Evolutionary conservation across 2,113 vertebrate genomes (phyloP).

Genomic region (rabbit (Oryctolagus cuniculus)): DNA sequence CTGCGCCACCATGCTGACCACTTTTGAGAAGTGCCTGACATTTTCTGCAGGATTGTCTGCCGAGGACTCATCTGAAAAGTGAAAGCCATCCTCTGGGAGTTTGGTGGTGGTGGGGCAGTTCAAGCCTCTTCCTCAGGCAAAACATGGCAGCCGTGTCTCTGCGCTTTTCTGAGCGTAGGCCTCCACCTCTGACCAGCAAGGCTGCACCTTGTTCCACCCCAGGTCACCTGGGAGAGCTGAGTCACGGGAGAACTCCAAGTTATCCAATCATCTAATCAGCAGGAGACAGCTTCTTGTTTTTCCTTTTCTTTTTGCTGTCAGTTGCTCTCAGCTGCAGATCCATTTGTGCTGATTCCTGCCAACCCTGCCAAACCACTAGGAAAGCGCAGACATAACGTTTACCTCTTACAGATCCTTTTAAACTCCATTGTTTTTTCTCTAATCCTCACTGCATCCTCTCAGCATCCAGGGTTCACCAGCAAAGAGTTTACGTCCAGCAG

Average conservation of each 20-base stretch:
- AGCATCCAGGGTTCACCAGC: not conserved
- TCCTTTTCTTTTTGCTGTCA: not conserved
- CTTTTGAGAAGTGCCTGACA: not conserved
- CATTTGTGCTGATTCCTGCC: not conserved
- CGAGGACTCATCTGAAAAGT: not conserved
- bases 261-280: too few relatives aligned
- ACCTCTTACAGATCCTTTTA: not conserved
- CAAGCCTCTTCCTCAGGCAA: not conserved
- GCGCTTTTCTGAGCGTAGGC: too few relatives aligned
- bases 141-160: not conserved
- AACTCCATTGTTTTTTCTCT: not conserved
- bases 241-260: not conserved
- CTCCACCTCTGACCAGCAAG: not conserved
- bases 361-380: not conserved
- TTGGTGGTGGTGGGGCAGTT: not conserved
- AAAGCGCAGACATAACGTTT: not conserved
- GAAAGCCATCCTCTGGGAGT: not conserved
- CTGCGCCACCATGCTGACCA: too few relatives aligned
- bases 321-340: not conserved
- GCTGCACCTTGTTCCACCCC: not conserved
- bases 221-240: not conserved
- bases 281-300: not conserved
- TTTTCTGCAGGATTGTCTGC: not conserved
- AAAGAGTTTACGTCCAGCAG: not conserved
- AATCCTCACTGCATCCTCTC: not conserved